Evolutionary conservation across 1,140 invertebrate species (phyloP).

Genomic region (Brachionus plicatilis): DNA sequence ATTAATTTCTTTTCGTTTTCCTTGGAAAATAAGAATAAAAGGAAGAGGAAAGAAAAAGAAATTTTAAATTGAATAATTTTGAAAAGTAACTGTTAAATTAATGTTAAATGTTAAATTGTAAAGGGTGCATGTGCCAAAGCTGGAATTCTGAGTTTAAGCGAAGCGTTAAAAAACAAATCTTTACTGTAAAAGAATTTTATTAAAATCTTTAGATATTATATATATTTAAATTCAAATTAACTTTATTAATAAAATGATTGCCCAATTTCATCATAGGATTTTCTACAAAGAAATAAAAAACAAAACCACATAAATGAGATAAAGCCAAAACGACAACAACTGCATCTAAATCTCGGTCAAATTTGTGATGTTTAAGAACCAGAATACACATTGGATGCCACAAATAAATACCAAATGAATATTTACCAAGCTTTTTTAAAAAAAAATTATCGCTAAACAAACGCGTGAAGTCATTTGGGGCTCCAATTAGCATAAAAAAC

Average conservation of each 20-base stretch:
- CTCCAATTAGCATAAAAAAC: not conserved
- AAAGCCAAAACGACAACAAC: not conserved
- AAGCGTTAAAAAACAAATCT: too few species aligned
- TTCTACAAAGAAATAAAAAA: not conserved
- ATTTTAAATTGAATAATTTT: too few species aligned
- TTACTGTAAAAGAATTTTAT: too few species aligned
- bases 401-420: not conserved
- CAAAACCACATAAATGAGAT: not conserved
- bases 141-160: too few species aligned
- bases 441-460: not conserved
- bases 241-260: not conserved
- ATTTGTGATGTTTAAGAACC: not conserved
- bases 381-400: not conserved
- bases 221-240: too few species aligned
- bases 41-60: too few species aligned
- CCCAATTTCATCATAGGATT: not conserved
- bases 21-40: too few species aligned
- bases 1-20: too few species aligned
- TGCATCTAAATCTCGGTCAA: not conserved
- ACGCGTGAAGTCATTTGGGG: not conserved
- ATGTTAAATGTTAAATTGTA: too few species aligned
- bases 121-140: too few species aligned
- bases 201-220: too few species aligned
- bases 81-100: too few species aligned
- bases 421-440: slow-evolving; percentile 28